A percentile compares a stretch with the other conserved stretches of the same genome.
Conservation (phyloP, 2,888 invertebrate species). For the Lasioglossum marginatum region DNA sequence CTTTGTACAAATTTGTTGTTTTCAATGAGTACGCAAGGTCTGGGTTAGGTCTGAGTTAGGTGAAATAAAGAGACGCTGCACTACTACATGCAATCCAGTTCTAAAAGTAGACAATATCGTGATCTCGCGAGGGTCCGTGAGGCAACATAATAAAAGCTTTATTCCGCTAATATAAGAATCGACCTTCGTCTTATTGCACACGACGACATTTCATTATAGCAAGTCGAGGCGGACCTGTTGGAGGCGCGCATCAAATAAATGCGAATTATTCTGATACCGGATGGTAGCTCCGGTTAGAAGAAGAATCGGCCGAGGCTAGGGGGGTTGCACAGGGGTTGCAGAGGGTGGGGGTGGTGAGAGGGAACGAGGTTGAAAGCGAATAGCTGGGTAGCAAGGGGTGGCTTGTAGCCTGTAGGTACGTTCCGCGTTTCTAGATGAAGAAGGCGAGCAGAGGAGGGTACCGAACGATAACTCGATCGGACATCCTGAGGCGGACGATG, state of each 20-base stretch:
- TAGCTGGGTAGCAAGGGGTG: constrained; percentile 56
- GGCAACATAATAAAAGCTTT: constrained; percentile 72
- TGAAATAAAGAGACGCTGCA: not conserved
- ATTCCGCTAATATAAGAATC: constrained; percentile 62
- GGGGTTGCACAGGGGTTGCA: constrained; percentile 4
- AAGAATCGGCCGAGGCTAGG: constrained; percentile 8
- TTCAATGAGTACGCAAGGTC: not conserved
- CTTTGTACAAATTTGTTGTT: not conserved
- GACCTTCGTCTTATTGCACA: constrained; percentile 66
- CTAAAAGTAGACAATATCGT: constrained; percentile 65
- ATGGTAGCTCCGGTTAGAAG: constrained; percentile 52
- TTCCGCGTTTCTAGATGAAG: constrained; percentile 54
- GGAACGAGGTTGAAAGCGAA: constrained; percentile 57
- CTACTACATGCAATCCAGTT: constrained; percentile 5
- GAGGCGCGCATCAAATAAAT: constrained; percentile 69
- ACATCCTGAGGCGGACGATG: constrained; percentile 78
- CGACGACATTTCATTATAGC: constrained; percentile 75
- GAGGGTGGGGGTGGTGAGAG: not conserved
- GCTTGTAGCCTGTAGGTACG: constrained; percentile 61
- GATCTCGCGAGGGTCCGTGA: constrained; percentile 66
- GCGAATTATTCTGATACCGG: constrained; percentile 75
- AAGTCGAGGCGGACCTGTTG: constrained; percentile 35
- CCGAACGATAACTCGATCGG: constrained; percentile 79
- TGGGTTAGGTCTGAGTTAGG: too few relatives aligned
- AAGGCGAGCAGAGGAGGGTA: constrained; percentile 49